phyloP scores from a whole-genome alignment of 2,797 vertebrate genomes.

The Limosa lapponica region DNA sequence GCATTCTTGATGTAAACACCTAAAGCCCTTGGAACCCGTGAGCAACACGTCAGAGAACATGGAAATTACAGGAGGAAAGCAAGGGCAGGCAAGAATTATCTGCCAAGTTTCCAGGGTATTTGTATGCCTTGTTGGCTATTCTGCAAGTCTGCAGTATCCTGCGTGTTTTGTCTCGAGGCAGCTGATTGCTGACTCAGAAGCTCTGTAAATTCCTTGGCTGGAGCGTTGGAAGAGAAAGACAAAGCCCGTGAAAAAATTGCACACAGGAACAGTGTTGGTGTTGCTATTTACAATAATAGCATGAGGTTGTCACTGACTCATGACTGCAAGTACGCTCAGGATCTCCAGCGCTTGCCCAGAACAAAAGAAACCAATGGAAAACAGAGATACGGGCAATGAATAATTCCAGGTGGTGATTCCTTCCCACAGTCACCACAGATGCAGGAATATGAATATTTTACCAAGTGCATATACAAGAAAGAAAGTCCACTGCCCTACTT shows the following conservation, averaged over 20 bases:
- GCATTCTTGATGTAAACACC: conserved; percentile 45
- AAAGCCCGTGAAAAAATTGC: conserved; percentile 28
- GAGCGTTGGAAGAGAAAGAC: background rate
- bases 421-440: background rate
- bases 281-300: conserved; percentile 71
- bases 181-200: conserved; percentile 73
- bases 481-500: background rate
- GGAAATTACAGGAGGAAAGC: conserved; percentile 22
- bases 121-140: background rate
- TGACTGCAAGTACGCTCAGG: background rate
- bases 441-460: background rate
- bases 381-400: background rate
- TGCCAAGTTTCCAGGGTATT: conserved; percentile 54
- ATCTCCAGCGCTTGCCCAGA: conserved; percentile 2
- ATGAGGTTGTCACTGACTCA: conserved; percentile 64
- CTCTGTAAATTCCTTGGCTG: conserved; percentile 57
- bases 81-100: background rate
- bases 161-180: conserved; percentile 57
- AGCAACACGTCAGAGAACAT: conserved; percentile 22
- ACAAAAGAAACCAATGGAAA: conserved; percentile 16
- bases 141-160: conserved; percentile 25
- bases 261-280: background rate
- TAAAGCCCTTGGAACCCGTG: conserved; percentile 1
- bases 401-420: conserved; percentile 19
- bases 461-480: background rate